Base-by-base conservation (phyloP, 1,140 invertebrate genomes). In the Leptopilina clavipes region DNA sequence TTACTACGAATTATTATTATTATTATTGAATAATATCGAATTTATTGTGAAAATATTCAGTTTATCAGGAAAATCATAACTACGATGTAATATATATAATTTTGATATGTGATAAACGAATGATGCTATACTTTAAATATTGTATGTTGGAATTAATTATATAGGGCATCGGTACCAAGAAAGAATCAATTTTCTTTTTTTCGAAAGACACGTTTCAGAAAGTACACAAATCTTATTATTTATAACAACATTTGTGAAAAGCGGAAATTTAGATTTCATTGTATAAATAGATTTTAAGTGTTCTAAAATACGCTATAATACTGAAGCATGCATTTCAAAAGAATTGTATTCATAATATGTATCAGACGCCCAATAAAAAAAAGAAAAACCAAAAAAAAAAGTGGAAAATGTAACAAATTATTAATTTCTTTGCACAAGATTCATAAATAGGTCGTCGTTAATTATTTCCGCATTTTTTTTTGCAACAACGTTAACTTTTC, bases 241-340 rank as follows among this genome's bases (percentile, higher is more conserved):
- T 5, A 2, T 54, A 71, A 19, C 25, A 43, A 73, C 48, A 52
- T 25, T 52, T 25, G 31, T 43, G 19, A 12, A 54, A 54, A 70
- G 73, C 70, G 45, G 71, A 31, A 59, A 54, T 77, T 77, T 74
- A 77, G 76, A 77, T 59, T n/a, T 40, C 14, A 54, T 45, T 78
- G 77, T 78, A 78, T 44, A 78, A 78, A 78, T 78, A 78, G 77
- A 40, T 70, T 73, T 40, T 78, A 78, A 78, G 73, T 56, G 37
- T 73, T 78, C 77, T 78, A 78, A 78, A 72, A 8, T 7, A 44
- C 71, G 56, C 77, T 52, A 37, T 7, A 40, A 40, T 6, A 22
- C 71, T 73, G 73, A 72, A 77, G 45, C 76, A 37, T 74, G 73
- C 14, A 18, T 77, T 59, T 74, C 31, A 37, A 77, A 74, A 70